These are phyloP conservation scores for Stegodyphus mimosarum DNA, from an alignment of 1,140 invertebrate species.

Conservation along the genomic window DNA sequence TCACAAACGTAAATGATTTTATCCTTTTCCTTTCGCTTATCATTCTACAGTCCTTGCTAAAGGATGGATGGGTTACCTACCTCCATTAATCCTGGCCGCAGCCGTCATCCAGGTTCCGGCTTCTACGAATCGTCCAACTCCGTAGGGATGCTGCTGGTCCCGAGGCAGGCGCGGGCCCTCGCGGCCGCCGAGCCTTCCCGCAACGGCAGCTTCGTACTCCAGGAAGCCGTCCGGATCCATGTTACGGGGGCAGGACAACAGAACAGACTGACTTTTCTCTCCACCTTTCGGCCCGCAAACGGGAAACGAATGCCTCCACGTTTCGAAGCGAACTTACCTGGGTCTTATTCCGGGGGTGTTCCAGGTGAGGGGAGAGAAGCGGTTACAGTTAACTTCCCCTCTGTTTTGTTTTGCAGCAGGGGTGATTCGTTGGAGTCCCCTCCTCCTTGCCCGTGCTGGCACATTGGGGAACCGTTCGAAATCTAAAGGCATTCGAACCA, in stretches of 20 bases:
- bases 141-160: slow-evolving; percentile 24
- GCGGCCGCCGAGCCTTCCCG: background rate
- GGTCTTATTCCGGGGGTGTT: background rate
- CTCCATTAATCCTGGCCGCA: slow-evolving; percentile 9
- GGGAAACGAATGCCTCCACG: background rate
- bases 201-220: background rate
- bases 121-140: slow-evolving; percentile 27
- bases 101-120: slow-evolving; percentile 10
- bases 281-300: background rate
- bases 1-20: too few species aligned
- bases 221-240: slow-evolving; percentile 19
- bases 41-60: too few species aligned
- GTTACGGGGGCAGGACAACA: background rate
- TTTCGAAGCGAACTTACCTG: background rate
- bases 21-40: too few species aligned
- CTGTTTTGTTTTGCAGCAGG: too few species aligned
- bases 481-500: too few species aligned
- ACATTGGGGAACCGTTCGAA: too few species aligned
- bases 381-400: background rate
- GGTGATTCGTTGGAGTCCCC: background rate
- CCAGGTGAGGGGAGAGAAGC: background rate
- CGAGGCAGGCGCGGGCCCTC: background rate
- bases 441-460: too few species aligned
- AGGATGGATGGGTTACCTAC: background rate
- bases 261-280: background rate